These are phyloP conservation scores for Calameuta filiformis DNA, from an alignment of 2,888 invertebrate species.

Conservation along the genomic window DNA sequence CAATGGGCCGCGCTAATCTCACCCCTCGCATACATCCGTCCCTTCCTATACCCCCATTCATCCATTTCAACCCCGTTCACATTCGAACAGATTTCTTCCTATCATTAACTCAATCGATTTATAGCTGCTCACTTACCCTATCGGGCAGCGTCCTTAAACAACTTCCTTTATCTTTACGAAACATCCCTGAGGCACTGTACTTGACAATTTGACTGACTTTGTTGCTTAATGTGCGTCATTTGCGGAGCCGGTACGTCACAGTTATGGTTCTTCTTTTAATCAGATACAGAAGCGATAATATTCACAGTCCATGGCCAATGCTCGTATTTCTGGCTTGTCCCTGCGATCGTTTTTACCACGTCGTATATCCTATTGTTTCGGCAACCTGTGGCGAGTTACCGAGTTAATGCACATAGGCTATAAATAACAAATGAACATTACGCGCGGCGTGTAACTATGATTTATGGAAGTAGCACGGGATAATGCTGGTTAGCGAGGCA, in stretches of 20 bases:
- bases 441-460: slow-evolving; percentile 44
- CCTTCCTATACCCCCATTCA: slow-evolving; percentile 3
- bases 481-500: background rate
- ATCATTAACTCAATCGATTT: slow-evolving; percentile 27
- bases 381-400: slow-evolving; percentile 20
- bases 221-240: background rate
- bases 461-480: slow-evolving; percentile 34
- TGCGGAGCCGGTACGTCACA: background rate
- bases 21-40: slow-evolving; percentile 11
- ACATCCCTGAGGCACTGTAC: background rate
- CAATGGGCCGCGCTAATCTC: slow-evolving; percentile 40
- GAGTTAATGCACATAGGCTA: slow-evolving; percentile 34
- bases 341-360: background rate
- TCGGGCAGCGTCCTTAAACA: background rate
- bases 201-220: background rate
- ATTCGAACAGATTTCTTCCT: slow-evolving; percentile 16
- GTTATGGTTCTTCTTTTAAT: background rate
- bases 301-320: background rate
- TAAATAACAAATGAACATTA: slow-evolving; percentile 44
- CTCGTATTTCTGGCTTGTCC: background rate
- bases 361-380: background rate
- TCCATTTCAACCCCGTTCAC: background rate
- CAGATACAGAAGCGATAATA: background rate
- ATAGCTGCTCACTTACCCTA: slow-evolving; percentile 5
- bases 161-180: background rate